A percentile compares a stretch with the other conserved stretches of the same genome.
These are phyloP conservation scores for Sturnus vulgaris DNA, from an alignment of 2,113 vertebrate genomes.

Conservation along the genomic window DNA sequence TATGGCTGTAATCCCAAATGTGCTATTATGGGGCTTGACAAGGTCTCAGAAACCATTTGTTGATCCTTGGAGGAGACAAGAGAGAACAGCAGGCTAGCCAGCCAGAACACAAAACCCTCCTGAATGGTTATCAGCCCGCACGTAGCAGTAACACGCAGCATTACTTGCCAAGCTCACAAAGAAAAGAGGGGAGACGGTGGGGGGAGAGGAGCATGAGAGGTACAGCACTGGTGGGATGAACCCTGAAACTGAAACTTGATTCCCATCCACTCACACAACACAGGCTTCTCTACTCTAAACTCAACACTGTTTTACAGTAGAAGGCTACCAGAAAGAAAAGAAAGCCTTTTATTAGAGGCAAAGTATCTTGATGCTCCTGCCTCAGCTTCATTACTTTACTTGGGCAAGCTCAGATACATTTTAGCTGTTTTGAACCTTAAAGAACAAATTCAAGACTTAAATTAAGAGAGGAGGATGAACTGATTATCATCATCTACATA, in stretches of 20 bases:
- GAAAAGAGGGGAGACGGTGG: background rate
- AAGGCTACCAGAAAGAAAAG: background rate
- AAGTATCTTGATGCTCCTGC: background rate
- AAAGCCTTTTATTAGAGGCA: background rate
- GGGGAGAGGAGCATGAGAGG: background rate
- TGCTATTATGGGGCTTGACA: conserved; percentile 18
- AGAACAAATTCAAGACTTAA: background rate
- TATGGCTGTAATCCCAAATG: background rate
- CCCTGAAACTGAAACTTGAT: background rate
- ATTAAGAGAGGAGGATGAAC: background rate
- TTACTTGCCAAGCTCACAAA: background rate
- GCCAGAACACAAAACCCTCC: conserved; percentile 27
- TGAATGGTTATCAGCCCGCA: background rate
- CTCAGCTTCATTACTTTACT: background rate
- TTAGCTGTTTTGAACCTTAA: background rate
- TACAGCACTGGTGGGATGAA: background rate
- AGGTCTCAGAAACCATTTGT: conserved; percentile 38
- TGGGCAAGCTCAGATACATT: background rate
- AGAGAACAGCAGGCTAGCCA: conserved; percentile 21
- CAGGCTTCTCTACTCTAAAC: background rate
- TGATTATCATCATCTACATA: background rate
- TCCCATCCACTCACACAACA: background rate
- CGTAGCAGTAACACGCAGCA: background rate
- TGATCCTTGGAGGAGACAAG: background rate
- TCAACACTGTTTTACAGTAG: background rate